Conservation (phyloP, 2,888 invertebrate species). For the Malacosoma neustria region DNA sequence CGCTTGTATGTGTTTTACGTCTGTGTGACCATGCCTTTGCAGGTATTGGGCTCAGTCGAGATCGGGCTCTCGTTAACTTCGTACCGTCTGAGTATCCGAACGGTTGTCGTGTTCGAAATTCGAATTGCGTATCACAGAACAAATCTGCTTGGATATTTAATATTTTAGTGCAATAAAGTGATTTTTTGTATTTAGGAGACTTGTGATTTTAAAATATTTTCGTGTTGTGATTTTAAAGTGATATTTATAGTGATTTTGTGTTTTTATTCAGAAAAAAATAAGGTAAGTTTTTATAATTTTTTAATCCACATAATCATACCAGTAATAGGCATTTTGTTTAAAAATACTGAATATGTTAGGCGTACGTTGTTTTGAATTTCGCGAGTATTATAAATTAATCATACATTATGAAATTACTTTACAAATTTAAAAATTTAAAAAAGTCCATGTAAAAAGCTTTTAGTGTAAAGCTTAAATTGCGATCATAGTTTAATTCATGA, state of each 20-base stretch:
- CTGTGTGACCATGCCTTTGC: constrained; percentile 62
- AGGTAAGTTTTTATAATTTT: neutral
- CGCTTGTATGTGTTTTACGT: constrained; percentile 42
- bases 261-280: neutral
- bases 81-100: neutral
- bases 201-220: neutral
- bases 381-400: too few species aligned
- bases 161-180: neutral
- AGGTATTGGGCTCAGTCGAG: constrained; percentile 37
- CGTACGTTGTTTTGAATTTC: too few species aligned
- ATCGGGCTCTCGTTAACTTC: neutral
- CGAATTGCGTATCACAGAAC: neutral
- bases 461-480: too few species aligned
- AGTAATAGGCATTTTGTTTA: neutral
- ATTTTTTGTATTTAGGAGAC: neutral
- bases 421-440: too few species aligned
- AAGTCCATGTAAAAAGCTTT: too few species aligned
- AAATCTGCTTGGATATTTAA: neutral
- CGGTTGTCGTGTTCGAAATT: neutral
- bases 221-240: neutral
- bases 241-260: neutral
- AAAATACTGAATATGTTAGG: too few species aligned
- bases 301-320: neutral
- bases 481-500: too few species aligned
- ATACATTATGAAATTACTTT: too few species aligned